Percentiles rank a stretch among this genome's conserved stretches.
These are phyloP conservation scores for Anagyrus pseudococci DNA, from an alignment of 2,888 invertebrate genomes.

Conservation along the genomic window DNA sequence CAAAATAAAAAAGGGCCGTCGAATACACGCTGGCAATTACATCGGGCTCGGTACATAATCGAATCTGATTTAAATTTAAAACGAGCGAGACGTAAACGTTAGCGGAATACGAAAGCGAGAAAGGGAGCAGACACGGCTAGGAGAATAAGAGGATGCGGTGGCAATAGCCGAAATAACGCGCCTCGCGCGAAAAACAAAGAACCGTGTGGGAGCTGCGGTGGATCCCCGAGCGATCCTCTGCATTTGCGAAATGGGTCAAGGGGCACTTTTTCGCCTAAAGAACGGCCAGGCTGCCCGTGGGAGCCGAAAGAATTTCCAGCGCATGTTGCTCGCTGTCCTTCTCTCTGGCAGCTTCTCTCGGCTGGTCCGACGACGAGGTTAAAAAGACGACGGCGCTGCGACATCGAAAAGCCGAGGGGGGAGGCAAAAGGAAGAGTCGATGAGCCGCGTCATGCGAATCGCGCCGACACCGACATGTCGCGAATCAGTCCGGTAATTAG, in stretches of 20 bases:
- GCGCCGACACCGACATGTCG: conserved; percentile 20
- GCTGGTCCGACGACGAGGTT: not conserved
- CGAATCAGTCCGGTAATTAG: conserved; percentile 36
- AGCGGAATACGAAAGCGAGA: not conserved
- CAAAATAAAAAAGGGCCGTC: too few relatives aligned
- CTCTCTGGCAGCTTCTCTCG: too few relatives aligned
- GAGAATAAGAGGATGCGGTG: too few relatives aligned
- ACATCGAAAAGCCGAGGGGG: not conserved
- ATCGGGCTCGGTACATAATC: too few relatives aligned
- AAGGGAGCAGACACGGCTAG: not conserved
- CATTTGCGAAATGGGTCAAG: conserved; percentile 27
- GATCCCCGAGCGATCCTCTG: conserved; percentile 1
- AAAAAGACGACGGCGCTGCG: not conserved
- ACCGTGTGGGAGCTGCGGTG: not conserved
- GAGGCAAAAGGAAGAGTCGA: conserved; percentile 9
- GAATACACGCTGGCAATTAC: too few relatives aligned
- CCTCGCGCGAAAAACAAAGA: not conserved
- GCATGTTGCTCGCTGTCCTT: too few relatives aligned
- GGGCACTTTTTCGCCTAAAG: too few relatives aligned
- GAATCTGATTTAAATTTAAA: conserved; percentile 18
- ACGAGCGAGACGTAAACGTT: conserved; percentile 9
- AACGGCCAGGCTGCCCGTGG: not conserved
- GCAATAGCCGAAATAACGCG: not conserved
- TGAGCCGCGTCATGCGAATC: not conserved
- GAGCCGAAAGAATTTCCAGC: too few relatives aligned